Conservation (phyloP, 2,113 vertebrate genomes). For the Trinectes maculatus region DNA sequence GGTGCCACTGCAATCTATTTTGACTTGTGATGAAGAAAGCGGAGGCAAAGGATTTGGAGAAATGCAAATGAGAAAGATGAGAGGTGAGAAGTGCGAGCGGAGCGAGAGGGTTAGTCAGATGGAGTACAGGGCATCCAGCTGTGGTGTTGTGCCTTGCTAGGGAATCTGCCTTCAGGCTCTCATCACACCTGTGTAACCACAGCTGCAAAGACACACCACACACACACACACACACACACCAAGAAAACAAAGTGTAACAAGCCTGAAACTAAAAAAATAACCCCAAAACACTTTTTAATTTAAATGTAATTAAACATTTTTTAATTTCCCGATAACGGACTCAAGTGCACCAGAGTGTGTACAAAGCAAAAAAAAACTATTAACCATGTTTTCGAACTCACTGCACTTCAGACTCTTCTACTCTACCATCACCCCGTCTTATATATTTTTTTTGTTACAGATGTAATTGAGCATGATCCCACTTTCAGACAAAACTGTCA, state of each 20-base stretch:
- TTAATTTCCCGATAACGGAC: conserved; percentile 37
- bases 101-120: conserved; percentile 60
- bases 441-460: not conserved
- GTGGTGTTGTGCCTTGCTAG: conserved; percentile 66
- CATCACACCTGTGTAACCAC: conserved; percentile 74
- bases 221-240: conserved; percentile 21
- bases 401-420: not conserved
- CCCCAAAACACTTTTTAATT: conserved; percentile 24
- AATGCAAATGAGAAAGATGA: conserved; percentile 62
- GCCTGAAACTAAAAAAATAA: conserved; percentile 26
- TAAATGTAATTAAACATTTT: conserved; percentile 13
- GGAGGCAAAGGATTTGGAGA: conserved; percentile 45
- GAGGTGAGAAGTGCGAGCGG: conserved; percentile 57
- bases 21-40: conserved; percentile 64
- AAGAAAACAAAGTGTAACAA: conserved; percentile 18
- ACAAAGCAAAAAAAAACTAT: not conserved
- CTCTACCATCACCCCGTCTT: not conserved
- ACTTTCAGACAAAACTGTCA: not conserved
- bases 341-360: conserved; percentile 14
- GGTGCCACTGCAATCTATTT: conserved; percentile 56
- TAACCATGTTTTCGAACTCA: not conserved
- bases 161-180: conserved; percentile 68
- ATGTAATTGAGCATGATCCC: not conserved
- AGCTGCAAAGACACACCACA: conserved; percentile 54
- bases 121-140: conserved; percentile 73